Base-by-base conservation (phyloP, 2,888 invertebrate species). In the Drosophila pegasa region DNA sequence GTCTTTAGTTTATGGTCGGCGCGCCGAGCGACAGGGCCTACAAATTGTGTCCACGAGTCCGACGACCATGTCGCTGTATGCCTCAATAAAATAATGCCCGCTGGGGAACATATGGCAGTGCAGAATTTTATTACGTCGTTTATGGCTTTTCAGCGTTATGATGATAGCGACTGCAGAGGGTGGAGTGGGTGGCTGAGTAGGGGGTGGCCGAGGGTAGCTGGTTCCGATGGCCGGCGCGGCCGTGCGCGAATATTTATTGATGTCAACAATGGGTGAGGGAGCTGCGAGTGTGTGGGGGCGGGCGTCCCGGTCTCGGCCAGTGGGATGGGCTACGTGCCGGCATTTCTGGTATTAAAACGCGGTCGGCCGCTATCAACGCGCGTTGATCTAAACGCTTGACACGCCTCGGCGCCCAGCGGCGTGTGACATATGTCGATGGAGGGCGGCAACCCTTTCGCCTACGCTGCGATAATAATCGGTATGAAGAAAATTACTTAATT, bases 21-120 rank as follows among this genome's bases (percentile, higher is more conserved):
- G 16, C 41, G n/a, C 33, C 7, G 48, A 50, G 12, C 50, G 29
- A 65, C 65, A 74, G 71, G 74, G 78, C 67, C 80, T 77, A 80
- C 88, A 82, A 87, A 72, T 84, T 87, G 86, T 67, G 76, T 74
- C 77, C 71, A 57, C 61, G 58, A 51, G 48, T 52, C 59, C 43
- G 55, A 54, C 31, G 16, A 35, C 33, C 12, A 14, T 31, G 48
- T 48, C 48, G 71, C n/a, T n/a, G n/a, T 66, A 65, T 64, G 65
- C 75, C 69, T 72, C 80, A 83, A 85, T 88, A 85, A 85, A 86
- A 85, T 83, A 88, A 87, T 88, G 78, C 86, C 86, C 86, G 87
- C 88, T 88, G 87, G 88, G 86, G 85, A 88, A 88, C 86, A 86
- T 86, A 86, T 88, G 86, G 86, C 82, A 79, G 77, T 88, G 85